phyloP scores from a whole-genome alignment of 2,797 vertebrate genomes.

The Labroides dimidiatus region DNA sequence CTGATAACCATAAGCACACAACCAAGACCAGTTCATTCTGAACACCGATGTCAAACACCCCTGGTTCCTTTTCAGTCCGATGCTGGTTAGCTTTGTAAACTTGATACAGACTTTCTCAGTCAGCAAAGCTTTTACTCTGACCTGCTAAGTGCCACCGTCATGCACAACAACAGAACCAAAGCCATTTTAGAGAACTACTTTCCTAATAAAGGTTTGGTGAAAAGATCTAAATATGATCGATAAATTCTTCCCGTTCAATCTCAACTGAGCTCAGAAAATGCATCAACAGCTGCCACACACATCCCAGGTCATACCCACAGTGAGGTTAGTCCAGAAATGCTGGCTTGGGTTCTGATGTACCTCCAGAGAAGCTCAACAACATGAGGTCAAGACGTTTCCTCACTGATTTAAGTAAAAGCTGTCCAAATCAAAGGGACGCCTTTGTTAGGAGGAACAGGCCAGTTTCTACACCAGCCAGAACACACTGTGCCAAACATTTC shows the following conservation, averaged over 20 bases:
- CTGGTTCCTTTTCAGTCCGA: constrained; percentile 35
- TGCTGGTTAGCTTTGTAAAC: constrained; percentile 47
- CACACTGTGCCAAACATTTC: constrained; percentile 16
- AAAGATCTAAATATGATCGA: background rate
- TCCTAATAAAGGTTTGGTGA: background rate
- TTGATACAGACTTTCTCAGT: constrained; percentile 57
- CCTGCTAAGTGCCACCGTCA: constrained; percentile 20
- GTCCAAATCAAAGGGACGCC: constrained; percentile 10
- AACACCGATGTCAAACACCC: constrained; percentile 31
- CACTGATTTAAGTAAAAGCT: constrained; percentile 5
- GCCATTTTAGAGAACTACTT: constrained; percentile 15
- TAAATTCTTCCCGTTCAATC: constrained; percentile 25
- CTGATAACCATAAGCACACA: constrained; percentile 46
- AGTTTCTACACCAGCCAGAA: constrained; percentile 18
- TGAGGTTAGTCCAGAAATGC: background rate
- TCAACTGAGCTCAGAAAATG: constrained; percentile 22
- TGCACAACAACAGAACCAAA: constrained; percentile 28
- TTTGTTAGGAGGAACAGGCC: constrained; percentile 11
- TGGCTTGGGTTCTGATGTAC: constrained; percentile 3
- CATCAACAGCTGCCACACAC: constrained; percentile 25
- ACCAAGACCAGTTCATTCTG: constrained; percentile 27
- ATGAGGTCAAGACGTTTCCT: background rate
- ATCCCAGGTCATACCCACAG: background rate
- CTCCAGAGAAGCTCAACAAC: constrained; percentile 9
- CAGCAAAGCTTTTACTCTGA: constrained; percentile 8